Conservation (phyloP, 2,797 vertebrate species). For the Amniataba percoides region DNA sequence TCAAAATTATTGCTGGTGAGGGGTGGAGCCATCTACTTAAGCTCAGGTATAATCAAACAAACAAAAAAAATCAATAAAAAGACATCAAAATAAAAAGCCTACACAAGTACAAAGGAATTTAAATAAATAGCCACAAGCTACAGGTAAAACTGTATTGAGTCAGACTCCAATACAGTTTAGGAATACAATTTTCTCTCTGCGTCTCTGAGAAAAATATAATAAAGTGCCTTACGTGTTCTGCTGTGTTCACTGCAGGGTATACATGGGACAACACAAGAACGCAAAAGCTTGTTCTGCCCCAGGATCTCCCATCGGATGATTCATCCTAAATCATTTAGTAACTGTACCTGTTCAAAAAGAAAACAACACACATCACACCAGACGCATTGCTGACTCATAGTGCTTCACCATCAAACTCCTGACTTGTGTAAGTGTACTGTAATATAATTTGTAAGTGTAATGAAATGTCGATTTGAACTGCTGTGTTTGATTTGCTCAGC, state of each 20-base stretch:
- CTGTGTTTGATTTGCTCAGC: constrained; percentile 1
- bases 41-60: neutral
- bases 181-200: neutral
- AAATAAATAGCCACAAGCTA: constrained; percentile 2
- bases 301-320: neutral
- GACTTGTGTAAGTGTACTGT: neutral
- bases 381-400: neutral
- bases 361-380: neutral
- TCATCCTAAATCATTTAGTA: neutral
- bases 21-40: constrained; percentile 6
- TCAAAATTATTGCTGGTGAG: constrained; percentile 24
- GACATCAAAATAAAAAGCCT: neutral
- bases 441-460: constrained; percentile 7
- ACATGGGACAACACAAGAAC: neutral
- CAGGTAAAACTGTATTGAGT: neutral
- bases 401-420: neutral
- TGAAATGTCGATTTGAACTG: neutral
- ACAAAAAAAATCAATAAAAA: neutral
- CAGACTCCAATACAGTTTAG: neutral
- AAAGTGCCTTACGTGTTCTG: neutral
- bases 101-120: neutral
- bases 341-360: neutral
- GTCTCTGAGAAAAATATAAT: neutral
- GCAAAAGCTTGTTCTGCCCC: neutral
- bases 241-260: neutral